A percentile compares a stretch with the other conserved stretches of the same genome.
These are phyloP conservation scores for Bombus consobrinus DNA, from an alignment of 1,140 invertebrate genomes.

Conservation along the genomic window DNA sequence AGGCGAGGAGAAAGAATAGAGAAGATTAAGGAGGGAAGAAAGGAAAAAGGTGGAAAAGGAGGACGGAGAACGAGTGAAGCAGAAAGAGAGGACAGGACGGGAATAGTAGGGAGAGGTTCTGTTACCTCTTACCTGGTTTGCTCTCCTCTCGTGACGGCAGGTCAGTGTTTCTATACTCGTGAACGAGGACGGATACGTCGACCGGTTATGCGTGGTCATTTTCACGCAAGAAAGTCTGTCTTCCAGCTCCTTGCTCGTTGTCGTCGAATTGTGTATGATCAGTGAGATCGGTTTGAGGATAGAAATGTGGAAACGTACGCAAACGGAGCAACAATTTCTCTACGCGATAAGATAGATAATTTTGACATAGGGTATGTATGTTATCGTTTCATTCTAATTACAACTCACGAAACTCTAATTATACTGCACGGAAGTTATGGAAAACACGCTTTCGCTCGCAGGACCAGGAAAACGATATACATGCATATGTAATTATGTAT, in stretches of 20 bases:
- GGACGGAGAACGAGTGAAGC: neutral
- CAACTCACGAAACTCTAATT: neutral
- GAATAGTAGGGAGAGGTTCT: conserved; percentile 64
- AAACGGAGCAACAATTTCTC: neutral
- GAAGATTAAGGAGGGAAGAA: neutral
- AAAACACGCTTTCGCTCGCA: neutral
- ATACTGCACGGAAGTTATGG: too few relatives aligned
- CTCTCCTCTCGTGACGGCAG: conserved; percentile 73
- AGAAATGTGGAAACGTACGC: neutral
- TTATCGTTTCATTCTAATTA: neutral
- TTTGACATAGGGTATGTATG: conserved; percentile 38
- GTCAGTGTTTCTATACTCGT: conserved; percentile 74
- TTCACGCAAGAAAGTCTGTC: neutral
- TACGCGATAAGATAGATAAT: conserved; percentile 11
- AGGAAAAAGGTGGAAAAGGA: conserved; percentile 11
- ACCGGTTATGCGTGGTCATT: conserved; percentile 20
- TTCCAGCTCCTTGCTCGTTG: neutral
- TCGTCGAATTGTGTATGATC: neutral
- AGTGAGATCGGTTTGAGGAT: conserved; percentile 5
- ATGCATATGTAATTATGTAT: too few relatives aligned
- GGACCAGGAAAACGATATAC: neutral
- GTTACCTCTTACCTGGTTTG: conserved; percentile 73
- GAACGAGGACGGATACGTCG: conserved; percentile 59
- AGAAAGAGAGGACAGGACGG: conserved; percentile 44
- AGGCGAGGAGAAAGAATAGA: neutral